Evolutionary conservation across 2,888 invertebrate genomes (phyloP).

Genomic region (Tupiocoris notatus): DNA sequence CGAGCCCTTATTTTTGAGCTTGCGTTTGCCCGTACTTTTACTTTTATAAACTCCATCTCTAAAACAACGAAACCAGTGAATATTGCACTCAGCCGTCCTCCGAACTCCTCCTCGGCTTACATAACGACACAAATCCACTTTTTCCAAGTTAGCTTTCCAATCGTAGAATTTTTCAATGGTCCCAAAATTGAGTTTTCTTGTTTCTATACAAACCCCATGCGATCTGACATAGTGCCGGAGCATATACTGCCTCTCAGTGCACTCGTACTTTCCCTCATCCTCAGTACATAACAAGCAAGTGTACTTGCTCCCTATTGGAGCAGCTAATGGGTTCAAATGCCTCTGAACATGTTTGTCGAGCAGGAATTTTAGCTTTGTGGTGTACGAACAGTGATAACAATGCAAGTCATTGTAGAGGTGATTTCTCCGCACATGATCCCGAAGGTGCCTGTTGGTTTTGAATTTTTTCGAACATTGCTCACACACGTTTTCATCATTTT

Average conservation of each 20-base stretch:
- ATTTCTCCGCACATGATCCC: neutral
- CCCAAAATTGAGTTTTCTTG: neutral
- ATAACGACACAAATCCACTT: neutral
- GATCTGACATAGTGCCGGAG: neutral
- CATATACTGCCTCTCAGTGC: neutral
- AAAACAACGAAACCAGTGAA: constrained; percentile 7
- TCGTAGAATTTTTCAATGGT: neutral
- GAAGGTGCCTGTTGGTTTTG: neutral
- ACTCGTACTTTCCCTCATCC: constrained; percentile 14
- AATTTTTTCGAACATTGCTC: neutral
- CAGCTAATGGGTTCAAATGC: neutral
- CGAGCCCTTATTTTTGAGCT: constrained; percentile 1
- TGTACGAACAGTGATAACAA: neutral
- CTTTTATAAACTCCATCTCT: constrained; percentile 3
- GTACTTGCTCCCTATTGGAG: neutral
- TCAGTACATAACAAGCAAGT: neutral
- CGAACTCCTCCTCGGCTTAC: neutral
- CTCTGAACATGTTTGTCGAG: neutral
- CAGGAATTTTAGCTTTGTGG: neutral
- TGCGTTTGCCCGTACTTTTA: constrained; percentile 16
- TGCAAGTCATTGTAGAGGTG: neutral
- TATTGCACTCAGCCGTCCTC: neutral
- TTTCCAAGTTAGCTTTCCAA: constrained; percentile 11
- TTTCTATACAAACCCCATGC: constrained; percentile 1
- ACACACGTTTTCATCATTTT: neutral